phyloP scores from a whole-genome alignment of 2,797 vertebrate species.

The Enteromius unitaeniatus region DNA sequence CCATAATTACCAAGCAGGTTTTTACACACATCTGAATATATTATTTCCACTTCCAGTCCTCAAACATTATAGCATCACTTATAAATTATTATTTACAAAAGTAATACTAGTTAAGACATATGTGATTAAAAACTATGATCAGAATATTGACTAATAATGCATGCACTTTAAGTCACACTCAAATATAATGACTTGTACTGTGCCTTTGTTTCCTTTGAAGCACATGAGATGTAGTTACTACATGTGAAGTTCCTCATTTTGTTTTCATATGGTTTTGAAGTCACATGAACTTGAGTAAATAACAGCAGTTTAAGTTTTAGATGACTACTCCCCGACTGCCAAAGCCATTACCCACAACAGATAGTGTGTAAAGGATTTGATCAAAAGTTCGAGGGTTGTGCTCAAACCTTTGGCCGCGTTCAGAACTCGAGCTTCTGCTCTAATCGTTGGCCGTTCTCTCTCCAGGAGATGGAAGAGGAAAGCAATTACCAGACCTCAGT shows the following conservation, averaged over 20 bases:
- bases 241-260: neutral
- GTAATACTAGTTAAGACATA: neutral
- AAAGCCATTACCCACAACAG: constrained; percentile 20
- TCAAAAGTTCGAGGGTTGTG: constrained; percentile 21
- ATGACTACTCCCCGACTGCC: constrained; percentile 1
- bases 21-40: neutral
- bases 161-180: neutral
- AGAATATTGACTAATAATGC: neutral
- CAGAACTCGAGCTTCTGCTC: constrained; percentile 33
- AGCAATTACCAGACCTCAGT: constrained; percentile 57
- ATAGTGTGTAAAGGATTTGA: constrained; percentile 16
- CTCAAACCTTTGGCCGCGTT: constrained; percentile 26
- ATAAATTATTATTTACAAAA: neutral
- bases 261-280: neutral
- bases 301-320: constrained; percentile 2
- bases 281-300: neutral
- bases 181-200: neutral
- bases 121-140: neutral
- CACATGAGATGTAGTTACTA: neutral
- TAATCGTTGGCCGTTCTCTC: constrained; percentile 27
- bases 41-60: neutral
- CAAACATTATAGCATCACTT: neutral
- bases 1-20: no score
- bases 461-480: constrained; percentile 33
- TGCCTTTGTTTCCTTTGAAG: neutral